Base-by-base conservation (phyloP, 1,140 invertebrate species). In the Drosophila eugracilis region DNA sequence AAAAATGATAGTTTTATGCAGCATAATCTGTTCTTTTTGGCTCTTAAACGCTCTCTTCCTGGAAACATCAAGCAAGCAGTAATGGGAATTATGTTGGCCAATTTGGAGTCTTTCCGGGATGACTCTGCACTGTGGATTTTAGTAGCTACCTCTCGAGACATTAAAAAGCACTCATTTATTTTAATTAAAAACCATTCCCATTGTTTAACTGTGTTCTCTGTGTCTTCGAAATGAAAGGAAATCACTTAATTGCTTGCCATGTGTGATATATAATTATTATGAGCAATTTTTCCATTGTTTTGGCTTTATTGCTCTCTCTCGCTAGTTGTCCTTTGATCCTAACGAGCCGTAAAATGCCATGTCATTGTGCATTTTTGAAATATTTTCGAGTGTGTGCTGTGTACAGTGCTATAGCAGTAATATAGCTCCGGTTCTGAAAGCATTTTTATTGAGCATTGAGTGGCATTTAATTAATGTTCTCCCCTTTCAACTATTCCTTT, bases 381-480 rank as follows among this genome's bases (percentile, higher is more conserved):
- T 72, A 63, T 30, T 62, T 53, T 54, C 32, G 28, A 54, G 28
- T 66, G 37, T 37, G 12, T 28, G 50, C 21, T 37, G 26, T 17
- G 24, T 17, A 14, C 4, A 57, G 3, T 14, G n/a, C 44, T 28
- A n/a, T n/a, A n/a, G n/a, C 14, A 10, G 44, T 37, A 21, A 28
- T n/a, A 19, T 5, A 39, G 22, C 47, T 47, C 19, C 19, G 36
- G 7, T 32, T 10, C 26, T 36, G 41, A 39, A 7, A 32, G 21
- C 30, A 36, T 44, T 73, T 39, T 50, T 30, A 42, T 52, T 12
- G 26, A 30, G 60, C 50, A 50, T 66, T 78, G 81, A 86, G 77
- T 86, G 81, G 81, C 81, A 78, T 86, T 86, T 86, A 86, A 86
- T 86, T 86, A 86, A 86, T 86, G 85, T 78, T 65, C 74, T 74